These are phyloP conservation scores for Drosophila tristis DNA, from an alignment of 1,140 invertebrate species.

Conservation along the genomic window DNA sequence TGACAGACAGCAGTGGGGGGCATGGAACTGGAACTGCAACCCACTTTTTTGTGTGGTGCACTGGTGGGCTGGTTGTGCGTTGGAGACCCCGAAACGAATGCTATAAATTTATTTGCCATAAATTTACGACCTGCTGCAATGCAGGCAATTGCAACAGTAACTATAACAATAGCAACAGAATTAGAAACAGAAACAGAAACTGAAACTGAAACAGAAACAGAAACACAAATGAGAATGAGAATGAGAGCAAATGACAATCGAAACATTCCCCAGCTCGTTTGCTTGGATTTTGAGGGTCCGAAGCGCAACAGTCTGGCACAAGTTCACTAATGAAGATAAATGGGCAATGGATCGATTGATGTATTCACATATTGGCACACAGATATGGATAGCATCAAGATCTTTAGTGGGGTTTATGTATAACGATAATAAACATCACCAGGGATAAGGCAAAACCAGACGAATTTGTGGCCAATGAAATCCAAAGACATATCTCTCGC, in stretches of 20 bases:
- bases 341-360: conserved; percentile 22
- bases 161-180: conserved; percentile 6
- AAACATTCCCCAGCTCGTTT: conserved; percentile 47
- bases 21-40: background rate
- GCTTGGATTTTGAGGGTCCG: background rate
- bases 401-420: too few species aligned
- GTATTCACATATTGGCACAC: too few species aligned
- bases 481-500: too few species aligned
- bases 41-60: background rate
- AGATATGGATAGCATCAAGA: too few species aligned
- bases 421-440: too few species aligned
- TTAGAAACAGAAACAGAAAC: conserved; percentile 1
- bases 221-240: conserved; percentile 12
- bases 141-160: conserved; percentile 57
- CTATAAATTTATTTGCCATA: conserved; percentile 79
- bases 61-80: background rate
- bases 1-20: conserved; percentile 20
- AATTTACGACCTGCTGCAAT: conserved; percentile 79
- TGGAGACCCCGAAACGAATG: conserved; percentile 39
- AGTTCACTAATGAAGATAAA: conserved; percentile 39
- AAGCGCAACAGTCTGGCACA: background rate
- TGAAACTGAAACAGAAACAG: background rate
- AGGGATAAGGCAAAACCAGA: too few species aligned
- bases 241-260: conserved; percentile 51
- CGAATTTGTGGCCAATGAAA: too few species aligned